phyloP scores from a whole-genome alignment of 2,888 invertebrate species.

The Icerya purchasi region DNA sequence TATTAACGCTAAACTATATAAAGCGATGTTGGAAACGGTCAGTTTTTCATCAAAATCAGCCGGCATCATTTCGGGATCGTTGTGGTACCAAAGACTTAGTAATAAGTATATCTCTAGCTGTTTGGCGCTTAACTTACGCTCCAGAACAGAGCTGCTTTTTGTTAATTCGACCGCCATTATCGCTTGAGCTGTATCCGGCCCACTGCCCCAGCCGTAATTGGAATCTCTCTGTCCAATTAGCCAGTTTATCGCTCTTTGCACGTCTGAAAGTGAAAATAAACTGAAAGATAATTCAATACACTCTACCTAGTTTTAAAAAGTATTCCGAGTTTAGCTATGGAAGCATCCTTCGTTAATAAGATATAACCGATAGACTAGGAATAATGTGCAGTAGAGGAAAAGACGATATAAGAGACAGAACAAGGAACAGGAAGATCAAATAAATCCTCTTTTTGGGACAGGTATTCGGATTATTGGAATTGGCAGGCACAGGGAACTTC shows the following conservation, averaged over 20 bases:
- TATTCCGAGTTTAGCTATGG: too few relatives aligned
- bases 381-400: neutral
- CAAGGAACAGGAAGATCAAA: too few relatives aligned
- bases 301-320: too few relatives aligned
- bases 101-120: slow-evolving; percentile 74
- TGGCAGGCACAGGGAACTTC: too few relatives aligned
- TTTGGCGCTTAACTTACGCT: slow-evolving; percentile 56
- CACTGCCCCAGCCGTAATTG: slow-evolving; percentile 52
- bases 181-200: slow-evolving; percentile 62
- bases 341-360: too few relatives aligned
- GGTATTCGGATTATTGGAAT: too few relatives aligned
- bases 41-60: slow-evolving; percentile 15
- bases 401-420: neutral
- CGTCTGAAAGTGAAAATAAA: slow-evolving; percentile 18
- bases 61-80: slow-evolving; percentile 14
- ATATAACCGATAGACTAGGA: too few relatives aligned
- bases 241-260: slow-evolving; percentile 49
- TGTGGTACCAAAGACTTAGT: slow-evolving; percentile 54
- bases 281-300: neutral
- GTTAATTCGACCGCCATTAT: slow-evolving; percentile 53
- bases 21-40: slow-evolving; percentile 47
- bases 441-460: too few relatives aligned
- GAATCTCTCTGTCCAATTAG: slow-evolving; percentile 46
- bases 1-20: slow-evolving; percentile 55
- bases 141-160: slow-evolving; percentile 35